Base-by-base conservation (phyloP, 1,140 invertebrate species). In the Drosophila bipectinata region DNA sequence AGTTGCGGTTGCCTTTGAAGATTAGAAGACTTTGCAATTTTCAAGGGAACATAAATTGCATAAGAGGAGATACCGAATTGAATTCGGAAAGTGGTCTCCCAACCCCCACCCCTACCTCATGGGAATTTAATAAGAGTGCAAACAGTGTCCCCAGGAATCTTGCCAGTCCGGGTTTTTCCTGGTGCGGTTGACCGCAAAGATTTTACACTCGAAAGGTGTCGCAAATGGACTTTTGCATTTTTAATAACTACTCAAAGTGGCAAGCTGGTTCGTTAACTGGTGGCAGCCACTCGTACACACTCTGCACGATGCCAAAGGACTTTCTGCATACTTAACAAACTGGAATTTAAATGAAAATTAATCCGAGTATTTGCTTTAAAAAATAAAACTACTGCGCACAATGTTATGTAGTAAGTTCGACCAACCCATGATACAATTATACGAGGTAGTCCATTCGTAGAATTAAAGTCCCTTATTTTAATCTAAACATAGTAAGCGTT, bases 311-410 rank as follows among this genome's bases (percentile, higher is more conserved):
- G 14, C 56, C 47, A 49, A 62, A 76, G 30, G 48, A 55, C 67
- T 69, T 69, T 69, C 48, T 79, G 80, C 80, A 83, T 84, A 83
- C 79, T 82, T 83, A 75, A 79, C 75, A 62, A 34, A 75, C 71
- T 67, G 76, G 75, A 83, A 83, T 83, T 83, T 83, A 83, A 83
- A 83, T 83, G 64, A 67, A 84, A 83, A 75, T 83, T 83, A 84
- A 83, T 83, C 77, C 63, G 55, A 79, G 57, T 68, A 63, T 68
- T 68, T 69, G 64, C 54, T 57, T 63, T 48, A 48, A 72, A 61
- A 75, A 79, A 49, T 32, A 44, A 49, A 58, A 68, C 28, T 30
- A 48, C 41, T 15, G 62, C 62, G 53, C 54, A 68, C 21, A 64
- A 32, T 68, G 56, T 57, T 69, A 24, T 41, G 34, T 49, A 21